Evolutionary conservation across 2,113 vertebrate genomes (phyloP).

Genomic region (Donacobius atricapilla): DNA sequence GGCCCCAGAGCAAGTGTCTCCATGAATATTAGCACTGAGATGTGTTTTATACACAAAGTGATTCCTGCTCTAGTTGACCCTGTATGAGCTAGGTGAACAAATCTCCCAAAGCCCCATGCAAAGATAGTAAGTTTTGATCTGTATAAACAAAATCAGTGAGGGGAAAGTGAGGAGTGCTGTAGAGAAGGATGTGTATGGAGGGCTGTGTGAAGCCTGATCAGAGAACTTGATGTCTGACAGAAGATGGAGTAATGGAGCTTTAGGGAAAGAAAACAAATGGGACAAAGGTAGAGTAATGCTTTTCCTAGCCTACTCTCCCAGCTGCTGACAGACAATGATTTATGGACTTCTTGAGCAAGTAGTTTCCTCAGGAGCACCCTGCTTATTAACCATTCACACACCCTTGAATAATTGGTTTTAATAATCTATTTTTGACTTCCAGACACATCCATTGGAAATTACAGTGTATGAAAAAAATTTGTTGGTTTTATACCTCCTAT

Average conservation of each 20-base stretch:
- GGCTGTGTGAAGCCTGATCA: background rate
- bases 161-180: background rate
- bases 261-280: background rate
- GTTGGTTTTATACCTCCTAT: background rate
- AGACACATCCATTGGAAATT: background rate
- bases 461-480: background rate
- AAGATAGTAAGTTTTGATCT: background rate
- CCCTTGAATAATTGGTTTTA: background rate
- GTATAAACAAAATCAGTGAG: background rate
- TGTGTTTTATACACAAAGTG: background rate
- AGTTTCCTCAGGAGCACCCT: background rate
- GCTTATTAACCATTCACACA: background rate
- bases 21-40: background rate
- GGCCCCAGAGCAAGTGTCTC: background rate
- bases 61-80: background rate
- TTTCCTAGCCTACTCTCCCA: background rate
- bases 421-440: background rate
- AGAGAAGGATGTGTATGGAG: background rate
- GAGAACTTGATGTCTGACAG: background rate
- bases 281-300: background rate
- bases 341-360: background rate
- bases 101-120: background rate
- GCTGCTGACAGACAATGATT: background rate
- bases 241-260: background rate
- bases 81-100: background rate